A percentile compares a stretch with the other conserved stretches of the same genome.
phyloP scores from a whole-genome alignment of 2,113 vertebrate genomes.

The Gambusia affinis region DNA sequence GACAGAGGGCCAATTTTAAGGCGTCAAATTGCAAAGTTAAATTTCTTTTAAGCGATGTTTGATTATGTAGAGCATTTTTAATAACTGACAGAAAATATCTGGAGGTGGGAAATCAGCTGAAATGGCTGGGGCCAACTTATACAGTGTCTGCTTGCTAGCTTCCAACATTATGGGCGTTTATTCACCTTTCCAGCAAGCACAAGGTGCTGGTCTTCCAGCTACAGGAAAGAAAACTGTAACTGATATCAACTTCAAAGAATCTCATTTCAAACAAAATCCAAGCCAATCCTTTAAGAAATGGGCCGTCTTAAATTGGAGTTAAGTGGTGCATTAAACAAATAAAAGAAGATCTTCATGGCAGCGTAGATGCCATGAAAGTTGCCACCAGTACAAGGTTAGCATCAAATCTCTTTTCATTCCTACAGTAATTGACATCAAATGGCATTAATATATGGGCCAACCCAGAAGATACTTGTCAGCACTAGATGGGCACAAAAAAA shows the following conservation, averaged over 20 bases:
- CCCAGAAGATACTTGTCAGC: neutral
- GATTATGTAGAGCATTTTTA: too few species aligned
- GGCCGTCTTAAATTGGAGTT: neutral
- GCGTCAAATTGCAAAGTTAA: too few species aligned
- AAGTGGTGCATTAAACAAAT: neutral
- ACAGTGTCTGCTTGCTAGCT: neutral
- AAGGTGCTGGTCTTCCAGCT: too few species aligned
- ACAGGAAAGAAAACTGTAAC: too few species aligned
- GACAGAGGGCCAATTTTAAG: too few species aligned
- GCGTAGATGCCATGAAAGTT: neutral
- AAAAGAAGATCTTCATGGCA: neutral
- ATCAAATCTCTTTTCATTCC: neutral
- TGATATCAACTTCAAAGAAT: too few species aligned
- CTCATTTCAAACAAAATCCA: too few species aligned
- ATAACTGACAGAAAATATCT: neutral
- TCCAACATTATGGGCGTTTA: too few species aligned
- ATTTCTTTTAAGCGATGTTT: too few species aligned
- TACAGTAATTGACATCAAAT: neutral
- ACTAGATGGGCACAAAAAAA: slow-evolving; percentile 6
- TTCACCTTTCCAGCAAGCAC: too few species aligned
- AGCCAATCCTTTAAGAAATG: too few species aligned
- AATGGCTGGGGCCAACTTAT: neutral
- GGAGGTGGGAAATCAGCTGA: neutral
- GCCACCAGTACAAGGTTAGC: neutral
- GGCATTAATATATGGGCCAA: neutral